Conservation (phyloP, 35 echinoderm and acorn worm species). For the Nesometra sesokonis region DNA sequence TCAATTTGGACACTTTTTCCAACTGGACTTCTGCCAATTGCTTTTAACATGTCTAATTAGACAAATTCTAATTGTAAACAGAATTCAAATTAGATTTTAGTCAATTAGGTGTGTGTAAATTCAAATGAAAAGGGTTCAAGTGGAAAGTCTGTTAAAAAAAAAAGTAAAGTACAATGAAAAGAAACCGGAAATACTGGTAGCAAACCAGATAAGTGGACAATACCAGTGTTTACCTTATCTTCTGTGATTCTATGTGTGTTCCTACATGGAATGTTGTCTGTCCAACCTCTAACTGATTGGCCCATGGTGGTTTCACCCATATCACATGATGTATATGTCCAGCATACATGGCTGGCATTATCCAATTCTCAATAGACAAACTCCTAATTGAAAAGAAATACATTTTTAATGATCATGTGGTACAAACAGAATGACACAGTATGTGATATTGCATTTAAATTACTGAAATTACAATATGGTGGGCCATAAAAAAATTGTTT, state of each 20-base stretch:
- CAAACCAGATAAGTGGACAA: no score
- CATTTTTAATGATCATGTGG: neutral
- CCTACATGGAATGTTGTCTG: constrained; percentile 37
- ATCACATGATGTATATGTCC: constrained; percentile 64
- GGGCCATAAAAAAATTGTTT: no score
- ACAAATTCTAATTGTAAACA: no score
- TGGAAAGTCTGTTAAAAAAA: no score
- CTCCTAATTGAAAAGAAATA: neutral
- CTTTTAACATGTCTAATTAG: no score
- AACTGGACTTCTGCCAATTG: no score
- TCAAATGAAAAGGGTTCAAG: no score
- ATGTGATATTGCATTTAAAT: neutral
- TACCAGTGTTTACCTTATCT: constrained; percentile 65
- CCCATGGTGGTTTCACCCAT: constrained; percentile 95
- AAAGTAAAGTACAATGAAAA: no score
- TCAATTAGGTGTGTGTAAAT: no score
- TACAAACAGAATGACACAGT: neutral
- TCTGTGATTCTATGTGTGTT: constrained; percentile 37
- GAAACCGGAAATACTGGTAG: no score
- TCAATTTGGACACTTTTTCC: no score
- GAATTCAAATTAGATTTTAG: no score
- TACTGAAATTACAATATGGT: neutral
- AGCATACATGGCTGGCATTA: constrained; percentile 61
- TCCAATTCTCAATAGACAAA: constrained; percentile 93
- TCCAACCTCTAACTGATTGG: constrained; percentile 75